Conservation (phyloP, 2,113 vertebrate genomes). For the Chionis minor region DNA sequence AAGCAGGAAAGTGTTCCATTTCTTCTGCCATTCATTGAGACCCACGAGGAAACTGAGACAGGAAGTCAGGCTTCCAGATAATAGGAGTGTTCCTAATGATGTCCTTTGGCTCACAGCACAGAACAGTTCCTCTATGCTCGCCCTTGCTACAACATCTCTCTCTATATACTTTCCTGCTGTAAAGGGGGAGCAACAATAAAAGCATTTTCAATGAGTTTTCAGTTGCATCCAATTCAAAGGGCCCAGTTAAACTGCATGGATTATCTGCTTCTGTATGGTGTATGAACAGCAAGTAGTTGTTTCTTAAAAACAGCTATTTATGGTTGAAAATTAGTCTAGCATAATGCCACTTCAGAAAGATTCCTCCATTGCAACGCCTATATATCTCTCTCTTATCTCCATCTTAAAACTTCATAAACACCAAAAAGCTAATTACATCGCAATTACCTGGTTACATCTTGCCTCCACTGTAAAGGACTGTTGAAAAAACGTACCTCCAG, state of each 20-base stretch:
- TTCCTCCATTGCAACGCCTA: background rate
- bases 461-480: background rate
- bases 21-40: conserved; percentile 52
- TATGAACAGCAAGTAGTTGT: background rate
- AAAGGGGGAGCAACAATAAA: background rate
- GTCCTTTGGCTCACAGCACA: conserved; percentile 32
- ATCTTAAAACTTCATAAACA: background rate
- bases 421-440: background rate
- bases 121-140: conserved; percentile 27
- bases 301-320: background rate
- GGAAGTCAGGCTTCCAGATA: conserved; percentile 64
- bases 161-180: background rate
- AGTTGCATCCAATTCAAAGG: background rate
- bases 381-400: background rate
- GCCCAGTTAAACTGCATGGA: background rate
- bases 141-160: background rate
- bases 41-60: conserved; percentile 55
- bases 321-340: background rate
- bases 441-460: background rate
- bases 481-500: background rate
- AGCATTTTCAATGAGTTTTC: background rate
- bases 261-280: background rate
- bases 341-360: background rate
- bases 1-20: conserved; percentile 57
- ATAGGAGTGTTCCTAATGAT: conserved; percentile 53